Evolutionary conservation across 2,797 vertebrate genomes (phyloP).

Genomic region (Pogonophryne albipinna): DNA sequence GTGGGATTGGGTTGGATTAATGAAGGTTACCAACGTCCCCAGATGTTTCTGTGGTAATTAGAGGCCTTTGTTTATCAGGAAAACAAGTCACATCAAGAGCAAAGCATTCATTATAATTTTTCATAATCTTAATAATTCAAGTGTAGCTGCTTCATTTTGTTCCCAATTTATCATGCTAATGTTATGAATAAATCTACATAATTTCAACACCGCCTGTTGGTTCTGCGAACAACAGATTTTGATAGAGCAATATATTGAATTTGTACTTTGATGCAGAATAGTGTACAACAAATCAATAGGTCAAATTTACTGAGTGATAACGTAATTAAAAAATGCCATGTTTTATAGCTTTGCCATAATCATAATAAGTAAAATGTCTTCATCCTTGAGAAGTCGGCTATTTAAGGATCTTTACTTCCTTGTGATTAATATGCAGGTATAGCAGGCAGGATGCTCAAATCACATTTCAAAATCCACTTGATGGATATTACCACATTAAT

Average conservation of each 20-base stretch:
- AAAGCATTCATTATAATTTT: slow-evolving; percentile 99
- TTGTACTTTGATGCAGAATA: slow-evolving; percentile 16
- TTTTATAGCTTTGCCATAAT: slow-evolving; percentile 17
- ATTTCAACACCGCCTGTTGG: slow-evolving; percentile 93
- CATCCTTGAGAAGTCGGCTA: slow-evolving; percentile 28
- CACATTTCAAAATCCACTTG: slow-evolving; percentile 45
- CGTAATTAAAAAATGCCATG: slow-evolving; percentile 16
- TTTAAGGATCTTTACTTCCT: slow-evolving; percentile 28
- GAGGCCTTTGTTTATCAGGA: slow-evolving; percentile 99
- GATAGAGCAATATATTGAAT: slow-evolving; percentile 37
- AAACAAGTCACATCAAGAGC: slow-evolving; percentile 99
- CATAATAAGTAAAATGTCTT: slow-evolving; percentile 41
- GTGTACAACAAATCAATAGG: slow-evolving; percentile 18
- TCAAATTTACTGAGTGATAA: slow-evolving; percentile 6
- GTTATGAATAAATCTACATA: slow-evolving; percentile 99
- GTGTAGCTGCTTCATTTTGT: slow-evolving; percentile 99
- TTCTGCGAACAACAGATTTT: slow-evolving; percentile 85
- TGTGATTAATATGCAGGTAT: slow-evolving; percentile 33
- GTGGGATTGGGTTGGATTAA: slow-evolving; percentile 96
- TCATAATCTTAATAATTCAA: slow-evolving; percentile 99
- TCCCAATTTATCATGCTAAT: slow-evolving; percentile 99
- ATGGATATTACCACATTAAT: slow-evolving; percentile 30
- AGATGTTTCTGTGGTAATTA: slow-evolving; percentile 99
- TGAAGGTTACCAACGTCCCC: slow-evolving; percentile 99
- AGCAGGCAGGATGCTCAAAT: slow-evolving; percentile 33